Evolutionary conservation across 2,888 invertebrate species (phyloP).

Genomic region (Litoditis marina): DNA sequence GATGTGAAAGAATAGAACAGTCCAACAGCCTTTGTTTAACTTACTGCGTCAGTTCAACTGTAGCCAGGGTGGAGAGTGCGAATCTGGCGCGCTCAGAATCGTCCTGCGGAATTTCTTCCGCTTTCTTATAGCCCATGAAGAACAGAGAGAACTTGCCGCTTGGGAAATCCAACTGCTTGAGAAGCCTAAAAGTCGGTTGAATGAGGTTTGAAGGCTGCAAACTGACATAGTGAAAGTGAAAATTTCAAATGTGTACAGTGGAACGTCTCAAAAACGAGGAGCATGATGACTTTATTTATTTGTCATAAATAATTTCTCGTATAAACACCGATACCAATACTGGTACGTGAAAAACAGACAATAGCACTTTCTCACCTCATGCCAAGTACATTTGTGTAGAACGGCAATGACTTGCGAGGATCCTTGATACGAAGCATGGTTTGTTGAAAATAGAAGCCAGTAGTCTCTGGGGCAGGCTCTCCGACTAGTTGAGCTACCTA

Average conservation of each 20-base stretch:
- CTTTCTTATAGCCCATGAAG: conserved; percentile 84
- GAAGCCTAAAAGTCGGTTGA: conserved; percentile 67
- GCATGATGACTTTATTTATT: neutral
- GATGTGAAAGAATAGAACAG: conserved; percentile 1
- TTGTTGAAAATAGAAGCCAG: conserved; percentile 83
- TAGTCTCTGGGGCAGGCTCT: conserved; percentile 36
- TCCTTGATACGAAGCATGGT: conserved; percentile 95
- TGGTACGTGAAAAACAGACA: neutral
- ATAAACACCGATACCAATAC: neutral
- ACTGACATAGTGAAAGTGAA: neutral
- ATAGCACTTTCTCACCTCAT: conserved; percentile 70
- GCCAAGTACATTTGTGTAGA: conserved; percentile 85
- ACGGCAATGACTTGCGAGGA: conserved; percentile 79
- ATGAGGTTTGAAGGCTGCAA: neutral
- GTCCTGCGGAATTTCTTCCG: conserved; percentile 74
- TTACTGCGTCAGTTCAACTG: conserved; percentile 88
- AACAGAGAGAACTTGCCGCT: conserved; percentile 84
- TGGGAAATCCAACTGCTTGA: conserved; percentile 84
- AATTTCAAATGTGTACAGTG: neutral
- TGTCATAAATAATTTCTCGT: neutral
- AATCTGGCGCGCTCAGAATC: conserved; percentile 73
- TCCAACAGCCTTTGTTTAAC: conserved; percentile 62
- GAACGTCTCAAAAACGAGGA: neutral
- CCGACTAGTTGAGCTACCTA: conserved; percentile 22
- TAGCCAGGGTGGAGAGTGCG: conserved; percentile 80